Evolutionary conservation across 2,797 vertebrate species (phyloP).

Genomic region (Muraenolepis orangiensis): DNA sequence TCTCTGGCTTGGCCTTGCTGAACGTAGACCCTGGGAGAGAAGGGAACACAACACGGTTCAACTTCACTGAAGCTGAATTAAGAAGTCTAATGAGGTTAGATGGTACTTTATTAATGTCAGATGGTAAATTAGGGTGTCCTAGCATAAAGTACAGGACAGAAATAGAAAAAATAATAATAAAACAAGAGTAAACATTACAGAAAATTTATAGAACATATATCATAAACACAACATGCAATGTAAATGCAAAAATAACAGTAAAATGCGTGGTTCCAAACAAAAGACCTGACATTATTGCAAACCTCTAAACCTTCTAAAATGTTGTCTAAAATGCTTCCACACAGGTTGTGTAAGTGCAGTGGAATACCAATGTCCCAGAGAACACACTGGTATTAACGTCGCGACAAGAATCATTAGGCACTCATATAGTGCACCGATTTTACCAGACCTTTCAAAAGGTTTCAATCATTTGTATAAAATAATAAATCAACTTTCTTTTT

Average conservation of each 20-base stretch:
- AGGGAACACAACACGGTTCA: background rate
- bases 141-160: background rate
- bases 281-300: background rate
- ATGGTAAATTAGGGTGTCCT: background rate
- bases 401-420: background rate
- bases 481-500: too few species aligned
- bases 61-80: background rate
- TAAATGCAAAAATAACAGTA: background rate
- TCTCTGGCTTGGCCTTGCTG: conserved; percentile 96
- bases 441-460: background rate
- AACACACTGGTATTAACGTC: background rate
- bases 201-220: background rate
- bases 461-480: background rate
- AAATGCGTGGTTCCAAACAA: background rate
- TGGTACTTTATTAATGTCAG: background rate
- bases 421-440: background rate
- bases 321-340: background rate
- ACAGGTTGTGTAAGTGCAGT: background rate
- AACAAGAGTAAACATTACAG: background rate
- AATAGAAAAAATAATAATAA: background rate
- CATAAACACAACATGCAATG: background rate
- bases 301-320: too few species aligned
- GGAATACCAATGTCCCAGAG: background rate
- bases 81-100: background rate
- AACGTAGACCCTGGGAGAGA: conserved; percentile 87